Percentiles rank a stretch among this genome's conserved stretches.
Conservation (phyloP, 2,888 invertebrate genomes). For the Trimorus sp. region DNA sequence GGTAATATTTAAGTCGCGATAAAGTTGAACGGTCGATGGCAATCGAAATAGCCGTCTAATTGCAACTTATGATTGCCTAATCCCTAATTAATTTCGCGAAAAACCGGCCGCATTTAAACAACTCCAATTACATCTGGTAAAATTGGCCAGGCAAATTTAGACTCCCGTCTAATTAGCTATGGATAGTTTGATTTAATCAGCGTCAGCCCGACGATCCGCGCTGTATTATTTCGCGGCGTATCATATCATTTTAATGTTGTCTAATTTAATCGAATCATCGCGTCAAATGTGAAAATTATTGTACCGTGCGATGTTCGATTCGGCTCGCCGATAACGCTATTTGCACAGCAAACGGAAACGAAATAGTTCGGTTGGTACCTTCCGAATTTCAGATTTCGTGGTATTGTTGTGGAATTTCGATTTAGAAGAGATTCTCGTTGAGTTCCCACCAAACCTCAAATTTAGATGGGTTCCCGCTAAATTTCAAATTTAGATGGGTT, state of each 20-base stretch:
- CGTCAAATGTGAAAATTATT: slow-evolving; percentile 43
- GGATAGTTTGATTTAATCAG: slow-evolving; percentile 46
- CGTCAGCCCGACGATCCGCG: slow-evolving; percentile 29
- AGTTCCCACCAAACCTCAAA: too few species aligned
- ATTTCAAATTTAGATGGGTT: too few species aligned
- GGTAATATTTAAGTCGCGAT: slow-evolving; percentile 1
- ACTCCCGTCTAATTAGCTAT: slow-evolving; percentile 39
- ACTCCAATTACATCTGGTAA: slow-evolving; percentile 26
- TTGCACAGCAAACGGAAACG: too few species aligned
- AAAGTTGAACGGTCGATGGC: not conserved
- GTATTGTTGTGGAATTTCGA: too few species aligned
- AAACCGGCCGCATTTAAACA: slow-evolving; percentile 17
- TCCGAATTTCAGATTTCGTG: too few species aligned
- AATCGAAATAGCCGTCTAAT: too few species aligned
- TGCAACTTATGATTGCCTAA: slow-evolving; percentile 12
- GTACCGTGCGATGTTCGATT: slow-evolving; percentile 11
- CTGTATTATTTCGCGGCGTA: slow-evolving; percentile 39
- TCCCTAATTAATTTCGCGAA: slow-evolving; percentile 27
- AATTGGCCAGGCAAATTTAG: slow-evolving; percentile 37
- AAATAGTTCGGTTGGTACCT: too few species aligned
- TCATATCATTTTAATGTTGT: slow-evolving; percentile 45
- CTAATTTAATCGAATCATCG: slow-evolving; percentile 33
- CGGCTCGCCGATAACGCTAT: not conserved
- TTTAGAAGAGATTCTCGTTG: too few species aligned
- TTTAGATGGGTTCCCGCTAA: too few species aligned